phyloP scores from a whole-genome alignment of 2,888 invertebrate species.

The Odontocerum albicorne region DNA sequence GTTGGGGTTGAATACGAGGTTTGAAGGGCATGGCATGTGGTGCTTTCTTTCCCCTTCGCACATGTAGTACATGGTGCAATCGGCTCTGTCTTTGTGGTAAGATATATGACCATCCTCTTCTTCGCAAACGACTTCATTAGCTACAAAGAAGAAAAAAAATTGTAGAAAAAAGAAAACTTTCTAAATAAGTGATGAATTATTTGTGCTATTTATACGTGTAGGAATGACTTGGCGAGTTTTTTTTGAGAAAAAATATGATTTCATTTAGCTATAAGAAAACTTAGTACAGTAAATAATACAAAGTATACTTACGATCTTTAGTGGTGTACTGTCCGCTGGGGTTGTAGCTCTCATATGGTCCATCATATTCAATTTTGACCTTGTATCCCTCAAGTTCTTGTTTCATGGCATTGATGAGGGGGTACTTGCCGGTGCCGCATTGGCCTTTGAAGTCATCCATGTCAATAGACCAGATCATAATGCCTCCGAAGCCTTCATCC shows the following conservation, averaged over 20 bases:
- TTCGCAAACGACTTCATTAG: constrained; percentile 85
- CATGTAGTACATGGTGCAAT: constrained; percentile 95
- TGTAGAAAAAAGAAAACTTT: too few species aligned
- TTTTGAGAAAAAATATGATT: too few species aligned
- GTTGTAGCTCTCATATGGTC: constrained; percentile 77
- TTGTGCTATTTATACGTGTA: too few species aligned
- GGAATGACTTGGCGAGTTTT: too few species aligned
- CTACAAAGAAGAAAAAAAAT: constrained; percentile 51
- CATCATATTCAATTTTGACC: constrained; percentile 80
- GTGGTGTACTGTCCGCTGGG: constrained; percentile 80
- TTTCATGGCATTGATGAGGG: constrained; percentile 82
- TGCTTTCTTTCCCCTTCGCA: constrained; percentile 94
- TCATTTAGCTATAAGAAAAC: too few species aligned
- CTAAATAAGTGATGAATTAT: too few species aligned
- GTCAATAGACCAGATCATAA: constrained; percentile 96
- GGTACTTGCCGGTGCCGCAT: constrained; percentile 89
- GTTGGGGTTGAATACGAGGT: constrained; percentile 89
- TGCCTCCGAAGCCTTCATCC: constrained; percentile 92
- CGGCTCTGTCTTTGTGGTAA: constrained; percentile 86
- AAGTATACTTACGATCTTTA: constrained; percentile 76
- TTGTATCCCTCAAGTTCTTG: constrained; percentile 83
- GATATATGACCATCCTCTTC: constrained; percentile 96
- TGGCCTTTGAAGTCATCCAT: constrained; percentile 94
- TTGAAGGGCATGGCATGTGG: constrained; percentile 93
- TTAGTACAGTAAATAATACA: constrained; percentile 9